Percentiles rank a stretch among this genome's conserved stretches.
These are phyloP conservation scores for Apamea sordens DNA, from an alignment of 2,888 invertebrate genomes.

Conservation along the genomic window DNA sequence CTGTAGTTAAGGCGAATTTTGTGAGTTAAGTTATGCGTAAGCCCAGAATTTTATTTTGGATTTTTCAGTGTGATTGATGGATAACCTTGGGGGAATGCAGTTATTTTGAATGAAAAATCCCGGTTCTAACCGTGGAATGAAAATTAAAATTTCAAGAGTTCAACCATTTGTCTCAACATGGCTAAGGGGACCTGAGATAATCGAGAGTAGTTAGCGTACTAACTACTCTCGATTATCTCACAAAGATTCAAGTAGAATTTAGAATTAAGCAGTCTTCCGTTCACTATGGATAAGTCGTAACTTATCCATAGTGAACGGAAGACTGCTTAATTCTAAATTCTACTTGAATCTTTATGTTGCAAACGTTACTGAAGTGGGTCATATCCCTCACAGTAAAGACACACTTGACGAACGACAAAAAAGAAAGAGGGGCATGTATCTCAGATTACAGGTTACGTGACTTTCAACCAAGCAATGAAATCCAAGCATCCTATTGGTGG, in stretches of 20 bases:
- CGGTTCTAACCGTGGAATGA: not conserved
- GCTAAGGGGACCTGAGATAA: not conserved
- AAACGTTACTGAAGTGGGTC: not conserved
- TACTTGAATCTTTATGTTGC: not conserved
- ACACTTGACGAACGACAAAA: not conserved
- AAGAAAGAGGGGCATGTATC: not conserved
- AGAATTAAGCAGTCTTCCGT: too few species aligned
- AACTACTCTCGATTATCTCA: too few species aligned
- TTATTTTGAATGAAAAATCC: not conserved
- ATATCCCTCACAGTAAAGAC: not conserved
- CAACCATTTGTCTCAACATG: not conserved
- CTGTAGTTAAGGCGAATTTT: constrained; percentile 20
- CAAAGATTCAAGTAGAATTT: too few species aligned
- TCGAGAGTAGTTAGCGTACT: not conserved
- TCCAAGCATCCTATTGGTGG: not conserved
- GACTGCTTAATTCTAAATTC: not conserved
- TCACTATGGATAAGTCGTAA: too few species aligned
- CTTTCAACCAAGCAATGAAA: constrained; percentile 11
- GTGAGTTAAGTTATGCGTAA: constrained; percentile 9
- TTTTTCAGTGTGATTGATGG: not conserved
- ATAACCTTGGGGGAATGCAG: too few species aligned
- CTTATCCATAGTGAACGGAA: not conserved
- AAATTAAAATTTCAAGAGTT: too few species aligned
- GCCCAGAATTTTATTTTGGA: not conserved
- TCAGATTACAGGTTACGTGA: not conserved